Percentiles rank a stretch among this genome's conserved stretches.
Evolutionary conservation across 1,140 invertebrate species (phyloP).

Genomic region (Temnothorax curvispinosus): DNA sequence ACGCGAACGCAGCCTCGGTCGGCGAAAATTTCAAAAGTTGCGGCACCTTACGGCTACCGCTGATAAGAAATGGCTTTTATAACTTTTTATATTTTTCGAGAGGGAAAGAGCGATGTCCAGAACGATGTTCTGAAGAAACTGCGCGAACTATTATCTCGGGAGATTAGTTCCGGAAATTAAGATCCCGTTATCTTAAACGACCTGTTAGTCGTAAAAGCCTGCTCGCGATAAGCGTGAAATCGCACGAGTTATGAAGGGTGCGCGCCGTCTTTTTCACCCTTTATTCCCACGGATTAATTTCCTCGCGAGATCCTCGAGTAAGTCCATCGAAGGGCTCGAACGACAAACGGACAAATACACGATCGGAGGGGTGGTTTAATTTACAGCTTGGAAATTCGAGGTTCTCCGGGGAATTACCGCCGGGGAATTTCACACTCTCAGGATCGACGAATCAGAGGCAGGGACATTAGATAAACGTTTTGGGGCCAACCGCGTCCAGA

Average conservation of each 20-base stretch:
- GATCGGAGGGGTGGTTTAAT: constrained; percentile 70
- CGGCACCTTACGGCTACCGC: neutral
- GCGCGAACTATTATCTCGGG: neutral
- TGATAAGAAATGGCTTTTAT: constrained; percentile 24
- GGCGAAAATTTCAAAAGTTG: constrained; percentile 59
- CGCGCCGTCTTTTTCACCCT: constrained; percentile 23
- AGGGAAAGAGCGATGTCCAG: neutral
- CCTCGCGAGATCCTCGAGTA: constrained; percentile 25
- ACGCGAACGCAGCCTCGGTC: neutral
- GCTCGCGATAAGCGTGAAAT: neutral
- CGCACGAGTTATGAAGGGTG: constrained; percentile 18
- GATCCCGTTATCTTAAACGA: constrained; percentile 28
- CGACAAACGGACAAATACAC: constrained; percentile 63
- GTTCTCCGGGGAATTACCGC: constrained; percentile 70
- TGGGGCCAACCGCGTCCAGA: constrained; percentile 66
- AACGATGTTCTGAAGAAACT: neutral
- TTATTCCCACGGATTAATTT: constrained; percentile 27
- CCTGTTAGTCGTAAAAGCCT: constrained; percentile 31
- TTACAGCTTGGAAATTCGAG: constrained; percentile 66
- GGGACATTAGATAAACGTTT: constrained; percentile 76
- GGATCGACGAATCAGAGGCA: constrained; percentile 52
- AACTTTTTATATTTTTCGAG: neutral
- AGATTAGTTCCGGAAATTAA: constrained; percentile 46
- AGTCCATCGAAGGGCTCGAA: constrained; percentile 28
- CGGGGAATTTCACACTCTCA: constrained; percentile 74